These are phyloP conservation scores for Caenorhabditis becei DNA, from an alignment of 2,888 invertebrate genomes.

Conservation along the genomic window DNA sequence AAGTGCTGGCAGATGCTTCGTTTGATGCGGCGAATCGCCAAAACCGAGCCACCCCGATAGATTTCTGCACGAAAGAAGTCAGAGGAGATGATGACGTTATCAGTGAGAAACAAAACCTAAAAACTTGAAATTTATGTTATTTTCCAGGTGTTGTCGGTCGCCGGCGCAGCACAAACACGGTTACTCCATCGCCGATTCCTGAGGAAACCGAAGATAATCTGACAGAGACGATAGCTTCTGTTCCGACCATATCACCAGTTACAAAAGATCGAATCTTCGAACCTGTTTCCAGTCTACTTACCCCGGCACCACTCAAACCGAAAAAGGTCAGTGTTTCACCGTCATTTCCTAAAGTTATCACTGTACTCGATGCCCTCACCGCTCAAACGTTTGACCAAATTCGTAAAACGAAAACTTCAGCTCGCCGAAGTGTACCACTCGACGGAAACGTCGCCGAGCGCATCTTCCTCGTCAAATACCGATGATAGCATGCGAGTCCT, in stretches of 20 bases:
- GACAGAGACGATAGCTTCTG: constrained; percentile 7
- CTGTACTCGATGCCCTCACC: constrained; percentile 21
- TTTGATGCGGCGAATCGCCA: constrained; percentile 35
- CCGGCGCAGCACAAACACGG: constrained; percentile 25
- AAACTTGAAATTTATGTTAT: background rate
- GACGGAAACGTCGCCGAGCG: background rate
- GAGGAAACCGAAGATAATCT: constrained; percentile 49
- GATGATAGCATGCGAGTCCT: constrained; percentile 26
- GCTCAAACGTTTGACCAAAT: constrained; percentile 2
- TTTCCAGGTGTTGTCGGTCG: constrained; percentile 32
- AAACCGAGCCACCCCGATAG: constrained; percentile 52
- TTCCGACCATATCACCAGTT: background rate
- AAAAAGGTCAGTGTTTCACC: constrained; percentile 28
- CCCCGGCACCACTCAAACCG: constrained; percentile 16
- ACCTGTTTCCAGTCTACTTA: background rate
- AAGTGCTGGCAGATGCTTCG: constrained; percentile 38
- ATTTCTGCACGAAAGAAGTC: constrained; percentile 47
- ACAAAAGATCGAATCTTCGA: constrained; percentile 11
- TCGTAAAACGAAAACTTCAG: constrained; percentile 40
- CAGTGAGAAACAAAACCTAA: background rate
- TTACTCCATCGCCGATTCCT: constrained; percentile 51
- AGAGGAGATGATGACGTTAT: constrained; percentile 34
- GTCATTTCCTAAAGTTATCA: background rate
- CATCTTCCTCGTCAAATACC: constrained; percentile 38
- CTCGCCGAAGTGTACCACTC: constrained; percentile 15